Percentiles rank a stretch among this genome's conserved stretches.
Evolutionary conservation across 2,797 vertebrate species (phyloP).

Genomic region (Sus cebifrons): DNA sequence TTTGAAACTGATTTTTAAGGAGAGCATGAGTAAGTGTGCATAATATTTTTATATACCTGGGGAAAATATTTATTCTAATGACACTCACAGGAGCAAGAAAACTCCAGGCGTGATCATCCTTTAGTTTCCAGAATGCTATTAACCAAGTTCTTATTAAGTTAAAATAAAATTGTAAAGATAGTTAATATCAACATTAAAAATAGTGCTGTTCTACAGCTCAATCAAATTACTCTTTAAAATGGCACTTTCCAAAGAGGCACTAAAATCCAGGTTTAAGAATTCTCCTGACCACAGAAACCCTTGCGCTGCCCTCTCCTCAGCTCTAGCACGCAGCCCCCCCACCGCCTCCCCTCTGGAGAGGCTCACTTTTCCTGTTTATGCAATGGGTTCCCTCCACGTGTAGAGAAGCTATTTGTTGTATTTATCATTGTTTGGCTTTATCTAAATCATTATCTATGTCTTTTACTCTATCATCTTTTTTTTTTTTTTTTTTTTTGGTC

Average conservation of each 20-base stretch:
- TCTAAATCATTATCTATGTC: neutral
- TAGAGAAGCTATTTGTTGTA: neutral
- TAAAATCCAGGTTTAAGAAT: neutral
- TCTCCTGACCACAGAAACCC: neutral
- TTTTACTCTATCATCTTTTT: neutral
- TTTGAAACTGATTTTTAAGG: constrained; percentile 78
- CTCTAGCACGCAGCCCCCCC: neutral
- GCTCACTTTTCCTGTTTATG: neutral
- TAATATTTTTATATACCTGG: constrained; percentile 86
- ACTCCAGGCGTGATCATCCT: constrained; percentile 40
- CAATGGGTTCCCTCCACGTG: no score
- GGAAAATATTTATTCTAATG: constrained; percentile 81
- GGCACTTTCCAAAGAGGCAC: neutral
- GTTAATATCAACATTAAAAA: neutral
- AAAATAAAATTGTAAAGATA: neutral
- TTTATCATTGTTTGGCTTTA: neutral
- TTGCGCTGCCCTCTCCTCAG: no score
- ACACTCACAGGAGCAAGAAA: constrained; percentile 67
- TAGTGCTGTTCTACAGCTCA: neutral
- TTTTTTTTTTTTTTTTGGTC: no score
- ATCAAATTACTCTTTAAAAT: neutral
- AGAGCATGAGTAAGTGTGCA: constrained; percentile 79
- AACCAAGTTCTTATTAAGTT: neutral
- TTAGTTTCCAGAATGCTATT: neutral
- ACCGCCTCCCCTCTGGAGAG: neutral